Percentiles rank a stretch among this genome's conserved stretches.
phyloP scores from a whole-genome alignment of 2,888 invertebrate genomes.

The Eupeodes latifasciatus region DNA sequence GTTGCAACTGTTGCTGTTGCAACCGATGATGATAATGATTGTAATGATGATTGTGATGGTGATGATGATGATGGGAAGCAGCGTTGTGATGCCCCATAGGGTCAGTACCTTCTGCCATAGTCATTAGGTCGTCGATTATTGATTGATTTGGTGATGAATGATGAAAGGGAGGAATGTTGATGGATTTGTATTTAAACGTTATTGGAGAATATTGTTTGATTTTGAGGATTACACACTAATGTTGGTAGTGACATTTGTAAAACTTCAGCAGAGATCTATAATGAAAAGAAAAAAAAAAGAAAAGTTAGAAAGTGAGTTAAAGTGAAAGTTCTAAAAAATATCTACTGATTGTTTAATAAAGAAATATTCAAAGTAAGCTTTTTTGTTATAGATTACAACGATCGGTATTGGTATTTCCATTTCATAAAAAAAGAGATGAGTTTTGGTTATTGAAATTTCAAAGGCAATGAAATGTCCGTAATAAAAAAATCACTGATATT shows the following conservation, averaged over 20 bases:
- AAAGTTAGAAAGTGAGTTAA: constrained; percentile 10
- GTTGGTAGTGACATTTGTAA: constrained; percentile 34
- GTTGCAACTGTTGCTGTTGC: constrained; percentile 78
- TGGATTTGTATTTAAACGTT: constrained; percentile 6
- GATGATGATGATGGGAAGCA: constrained; percentile 80
- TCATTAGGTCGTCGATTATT: constrained; percentile 86
- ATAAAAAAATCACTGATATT: no score
- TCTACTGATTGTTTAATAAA: neutral
- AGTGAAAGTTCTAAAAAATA: neutral
- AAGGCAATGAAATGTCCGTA: no score
- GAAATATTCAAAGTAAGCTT: no score
- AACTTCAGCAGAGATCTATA: constrained; percentile 56
- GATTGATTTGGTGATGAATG: constrained; percentile 53
- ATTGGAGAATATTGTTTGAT: neutral
- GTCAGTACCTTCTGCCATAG: constrained; percentile 90
- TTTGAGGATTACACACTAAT: neutral
- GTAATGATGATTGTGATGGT: constrained; percentile 80
- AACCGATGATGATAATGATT: constrained; percentile 68
- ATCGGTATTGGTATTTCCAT: no score
- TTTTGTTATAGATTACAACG: no score
- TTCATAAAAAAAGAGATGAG: no score
- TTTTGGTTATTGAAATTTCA: no score
- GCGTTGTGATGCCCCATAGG: constrained; percentile 86
- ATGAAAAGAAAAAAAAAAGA: constrained; percentile 30
- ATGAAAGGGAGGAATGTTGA: constrained; percentile 47